Base-by-base conservation (phyloP, 2,113 vertebrate species). In the Pangasianodon hypophthalmus region DNA sequence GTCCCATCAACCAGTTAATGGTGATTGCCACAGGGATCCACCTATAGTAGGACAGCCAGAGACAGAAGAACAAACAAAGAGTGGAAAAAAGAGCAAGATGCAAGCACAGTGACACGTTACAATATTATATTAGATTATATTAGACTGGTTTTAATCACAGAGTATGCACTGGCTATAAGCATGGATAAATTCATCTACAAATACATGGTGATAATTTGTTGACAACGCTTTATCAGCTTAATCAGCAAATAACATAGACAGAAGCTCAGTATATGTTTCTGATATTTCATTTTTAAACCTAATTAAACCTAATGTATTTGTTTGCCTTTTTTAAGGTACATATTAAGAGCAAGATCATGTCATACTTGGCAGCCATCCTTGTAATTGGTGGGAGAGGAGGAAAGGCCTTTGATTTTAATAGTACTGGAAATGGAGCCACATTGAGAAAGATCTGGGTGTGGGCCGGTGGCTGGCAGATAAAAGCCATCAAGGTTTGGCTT, bases 391-490 rank as follows among this genome's bases (percentile, higher is more conserved):
- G 83, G 2, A 0, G 6, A 26, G 56, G 85, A 58, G 92, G 92
- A 32, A 1, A 0, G 24, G 0, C 4, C 0, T 93, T 92, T 90
- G 56, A 89, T 3, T 92, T 92, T 9, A 71, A 60, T 32, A 90
- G 92, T 21, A 4, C 0, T 16, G 1, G 9, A 0, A 89, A 88
- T 32, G 91, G 88, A 71, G 91, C 91, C 85, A 89, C 37, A n/a
- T 44, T 92, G 62, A 60, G 86, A 44, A 91, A 84, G 91, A 82
- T 92, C 1, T 37, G 88, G 21, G 91, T 92, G 24, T 89, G 87
- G 91, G 75, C 86, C 1, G 88, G 64, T 13, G 77, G 6, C 26
- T 92, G 41, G 67, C 90, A 91, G 77, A 83, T 93, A 0, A 93
- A 87, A 52, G 81, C 82, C 14, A n/a, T 92, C 2, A 89, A 13